Base-by-base conservation (phyloP, 2,888 invertebrate genomes). In the Pollenia angustigena region DNA sequence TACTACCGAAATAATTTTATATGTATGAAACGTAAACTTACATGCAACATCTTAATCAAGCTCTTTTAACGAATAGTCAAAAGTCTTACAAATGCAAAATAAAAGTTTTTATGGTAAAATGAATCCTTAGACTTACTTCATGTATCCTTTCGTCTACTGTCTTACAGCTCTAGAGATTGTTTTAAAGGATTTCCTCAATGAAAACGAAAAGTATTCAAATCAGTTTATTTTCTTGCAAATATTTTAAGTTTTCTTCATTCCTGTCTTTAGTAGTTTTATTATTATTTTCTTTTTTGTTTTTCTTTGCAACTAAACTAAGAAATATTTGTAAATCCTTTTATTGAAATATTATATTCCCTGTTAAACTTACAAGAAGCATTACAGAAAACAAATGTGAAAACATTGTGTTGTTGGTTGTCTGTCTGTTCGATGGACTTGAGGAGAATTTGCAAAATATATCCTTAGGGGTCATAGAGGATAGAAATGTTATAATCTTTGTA, bases 261-360 rank as follows among this genome's bases (percentile, higher is more conserved):
- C 11, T 66, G 44, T 68, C 32, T 76, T 76, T 9, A 14, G 32
- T 64, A 32, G 42, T 1, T 78, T 66, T 48, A 48, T 60, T 52
- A 10, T 62, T 50, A n/a, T 18, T 48, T 76, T 62, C 7, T 46
- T 18, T 23, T 23, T 23, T 23, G 23, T 23, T 23, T 23, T 44
- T 72, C 56, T 74, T 32, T 32, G 6, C 32, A 32, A 18, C 52
- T 76, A 14, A 12, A 58, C 14, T 60, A 76, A 54, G 46, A 81
- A 78, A 81, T 71, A 48, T 87, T 82, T 71, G 85, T 62, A 86
- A 88, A 85, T 87, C 86, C 87, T 87, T 86, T 82, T 85, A 87
- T 88, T 87, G 88, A 88, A 87, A 88, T 85, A 86, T 87, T 85
- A 84, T 84, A 80, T 69, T 60, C 64, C 42, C 60, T 50, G 46